Conservation (phyloP, 2,888 invertebrate species). For the Pollenia amentaria region DNA sequence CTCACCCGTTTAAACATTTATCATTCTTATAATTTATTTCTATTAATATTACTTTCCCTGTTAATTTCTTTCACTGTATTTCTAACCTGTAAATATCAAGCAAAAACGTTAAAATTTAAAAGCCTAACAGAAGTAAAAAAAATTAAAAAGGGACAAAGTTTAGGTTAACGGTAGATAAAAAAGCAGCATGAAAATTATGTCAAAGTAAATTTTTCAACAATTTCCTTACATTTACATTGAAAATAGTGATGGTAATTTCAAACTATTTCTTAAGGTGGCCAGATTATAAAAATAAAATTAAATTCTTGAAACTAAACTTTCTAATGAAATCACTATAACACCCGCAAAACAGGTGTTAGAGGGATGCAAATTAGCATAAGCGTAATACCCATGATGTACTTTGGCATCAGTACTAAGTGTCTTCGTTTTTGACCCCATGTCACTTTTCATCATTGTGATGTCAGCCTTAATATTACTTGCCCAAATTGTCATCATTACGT, state of each 20-base stretch:
- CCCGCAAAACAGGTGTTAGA: too few relatives aligned
- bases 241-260: conserved; percentile 41
- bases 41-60: too few relatives aligned
- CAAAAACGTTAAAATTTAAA: conserved; percentile 11
- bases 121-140: not conserved
- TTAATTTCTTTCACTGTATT: conserved; percentile 25
- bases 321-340: too few relatives aligned
- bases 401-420: too few relatives aligned
- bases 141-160: conserved; percentile 16
- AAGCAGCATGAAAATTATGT: conserved; percentile 70
- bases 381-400: too few relatives aligned
- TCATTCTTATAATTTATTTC: too few relatives aligned
- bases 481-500: too few relatives aligned
- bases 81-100: conserved; percentile 5
- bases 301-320: not conserved
- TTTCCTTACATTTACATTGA: conserved; percentile 73
- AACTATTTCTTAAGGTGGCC: conserved; percentile 27
- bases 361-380: too few relatives aligned
- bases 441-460: too few relatives aligned
- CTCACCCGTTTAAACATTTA: too few relatives aligned
- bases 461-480: too few relatives aligned
- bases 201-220: conserved; percentile 77
- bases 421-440: too few relatives aligned
- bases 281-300: not conserved
- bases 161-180: conserved; percentile 21